Evolutionary conservation across 2,888 invertebrate genomes (phyloP).

Genomic region (Netelia fuscicornis): DNA sequence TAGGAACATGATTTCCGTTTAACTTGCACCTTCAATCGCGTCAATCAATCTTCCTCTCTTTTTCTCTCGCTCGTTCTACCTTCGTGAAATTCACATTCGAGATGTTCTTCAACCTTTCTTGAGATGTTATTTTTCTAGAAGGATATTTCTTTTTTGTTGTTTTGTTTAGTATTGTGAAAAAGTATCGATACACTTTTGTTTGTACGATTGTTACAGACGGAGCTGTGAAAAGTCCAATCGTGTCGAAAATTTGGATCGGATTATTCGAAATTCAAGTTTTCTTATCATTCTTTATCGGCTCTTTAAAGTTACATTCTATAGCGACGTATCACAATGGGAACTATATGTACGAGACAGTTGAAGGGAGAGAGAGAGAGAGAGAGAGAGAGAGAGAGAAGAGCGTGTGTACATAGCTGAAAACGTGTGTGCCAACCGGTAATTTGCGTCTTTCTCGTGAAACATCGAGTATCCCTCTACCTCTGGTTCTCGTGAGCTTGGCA

Average conservation of each 20-base stretch:
- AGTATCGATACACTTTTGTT: too few species aligned
- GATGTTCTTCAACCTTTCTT: too few species aligned
- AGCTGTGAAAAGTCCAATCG: too few species aligned
- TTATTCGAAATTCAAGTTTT: too few species aligned
- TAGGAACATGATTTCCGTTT: constrained; percentile 50
- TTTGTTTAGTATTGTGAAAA: too few species aligned
- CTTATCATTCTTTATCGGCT: too few species aligned
- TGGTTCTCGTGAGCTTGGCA: not conserved
- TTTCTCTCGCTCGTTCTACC: not conserved
- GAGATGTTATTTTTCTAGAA: too few species aligned
- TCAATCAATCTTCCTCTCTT: constrained; percentile 19
- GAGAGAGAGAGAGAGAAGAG: not conserved
- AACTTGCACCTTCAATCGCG: constrained; percentile 41
- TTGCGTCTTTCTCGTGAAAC: constrained; percentile 41
- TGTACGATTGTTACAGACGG: too few species aligned
- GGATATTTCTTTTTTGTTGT: too few species aligned
- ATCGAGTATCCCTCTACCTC: constrained; percentile 32
- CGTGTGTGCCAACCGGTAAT: constrained; percentile 36
- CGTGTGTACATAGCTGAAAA: not conserved
- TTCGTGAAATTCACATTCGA: not conserved
- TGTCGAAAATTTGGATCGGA: too few species aligned
- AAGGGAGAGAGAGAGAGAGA: not conserved
- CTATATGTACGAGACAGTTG: not conserved
- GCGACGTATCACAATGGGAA: too few species aligned
- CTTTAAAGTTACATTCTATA: too few species aligned